Conservation (phyloP, 2,113 vertebrate species). For the Neomonachus schauinslandi region DNA sequence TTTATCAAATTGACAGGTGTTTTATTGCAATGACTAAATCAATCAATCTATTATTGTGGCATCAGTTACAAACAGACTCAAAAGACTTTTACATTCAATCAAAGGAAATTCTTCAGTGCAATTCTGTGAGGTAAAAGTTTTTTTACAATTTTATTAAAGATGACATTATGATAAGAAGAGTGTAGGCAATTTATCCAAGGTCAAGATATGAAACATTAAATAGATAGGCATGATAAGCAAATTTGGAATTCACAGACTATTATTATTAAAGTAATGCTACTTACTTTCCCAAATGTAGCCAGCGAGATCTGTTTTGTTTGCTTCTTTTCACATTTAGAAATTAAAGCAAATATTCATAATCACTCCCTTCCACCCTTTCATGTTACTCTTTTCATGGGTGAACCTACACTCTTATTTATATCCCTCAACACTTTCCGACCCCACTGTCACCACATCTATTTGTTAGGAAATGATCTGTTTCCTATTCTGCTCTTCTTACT, state of each 20-base stretch:
- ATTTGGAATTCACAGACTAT: not conserved
- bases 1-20: conserved; percentile 25
- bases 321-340: not conserved
- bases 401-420: not conserved
- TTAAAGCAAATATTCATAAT: not conserved
- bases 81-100: not conserved
- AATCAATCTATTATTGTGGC: not conserved
- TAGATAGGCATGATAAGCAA: not conserved
- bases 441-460: not conserved
- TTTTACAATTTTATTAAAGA: conserved; percentile 70
- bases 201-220: conserved; percentile 37
- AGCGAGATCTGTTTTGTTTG: not conserved
- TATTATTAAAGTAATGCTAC: not conserved
- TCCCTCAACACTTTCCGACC: not conserved
- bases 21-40: conserved; percentile 49
- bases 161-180: conserved; percentile 62
- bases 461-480: not conserved
- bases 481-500: not conserved
- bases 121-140: conserved; percentile 25
- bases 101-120: not conserved
- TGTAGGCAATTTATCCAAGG: conserved; percentile 1
- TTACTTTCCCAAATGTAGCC: not conserved
- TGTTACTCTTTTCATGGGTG: not conserved
- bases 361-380: not conserved
- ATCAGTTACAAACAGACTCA: conserved; percentile 1